Percentiles rank a stretch among this genome's conserved stretches.
Conservation (phyloP, 1,140 invertebrate species). For the Conus betulinus region DNA sequence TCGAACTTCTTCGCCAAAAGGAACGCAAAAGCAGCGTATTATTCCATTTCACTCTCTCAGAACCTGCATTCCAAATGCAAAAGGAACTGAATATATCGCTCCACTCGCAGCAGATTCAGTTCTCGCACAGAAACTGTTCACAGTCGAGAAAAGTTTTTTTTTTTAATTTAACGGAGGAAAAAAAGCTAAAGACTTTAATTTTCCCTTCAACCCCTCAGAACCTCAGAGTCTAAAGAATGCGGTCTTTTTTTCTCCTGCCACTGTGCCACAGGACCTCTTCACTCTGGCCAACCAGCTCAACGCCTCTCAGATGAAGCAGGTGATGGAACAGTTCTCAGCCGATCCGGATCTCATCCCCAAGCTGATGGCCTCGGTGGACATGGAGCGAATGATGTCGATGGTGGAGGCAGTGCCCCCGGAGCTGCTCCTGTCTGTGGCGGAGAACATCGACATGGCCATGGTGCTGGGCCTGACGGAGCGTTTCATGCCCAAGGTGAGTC, state of each 20-base stretch:
- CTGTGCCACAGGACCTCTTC: constrained; percentile 18
- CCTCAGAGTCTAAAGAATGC: too few relatives aligned
- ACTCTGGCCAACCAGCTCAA: constrained; percentile 26
- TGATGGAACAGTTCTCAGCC: constrained; percentile 23
- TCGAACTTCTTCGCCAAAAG: too few relatives aligned
- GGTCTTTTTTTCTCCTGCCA: not conserved
- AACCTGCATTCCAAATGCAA: too few relatives aligned
- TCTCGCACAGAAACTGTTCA: too few relatives aligned
- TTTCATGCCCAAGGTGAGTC: constrained; percentile 29
- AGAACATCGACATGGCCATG: constrained; percentile 27
- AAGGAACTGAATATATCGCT: too few relatives aligned
- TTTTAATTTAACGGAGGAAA: not conserved
- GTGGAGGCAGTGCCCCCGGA: constrained; percentile 31
- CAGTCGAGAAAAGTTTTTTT: too few relatives aligned
- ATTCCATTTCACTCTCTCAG: too few relatives aligned
- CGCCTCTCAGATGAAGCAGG: constrained; percentile 18
- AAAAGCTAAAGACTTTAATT: not conserved
- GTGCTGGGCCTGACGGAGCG: constrained; percentile 17
- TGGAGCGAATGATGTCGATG: constrained; percentile 31
- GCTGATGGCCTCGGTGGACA: constrained; percentile 21
- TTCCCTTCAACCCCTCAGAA: not conserved
- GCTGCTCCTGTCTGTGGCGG: constrained; percentile 12
- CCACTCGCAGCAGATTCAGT: too few relatives aligned
- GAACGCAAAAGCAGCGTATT: too few relatives aligned
- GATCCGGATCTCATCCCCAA: constrained; percentile 23